A percentile compares a stretch with the other conserved stretches of the same genome.
These are phyloP conservation scores for Aphyosemion australe DNA, from an alignment of 2,113 vertebrate genomes.

Conservation along the genomic window DNA sequence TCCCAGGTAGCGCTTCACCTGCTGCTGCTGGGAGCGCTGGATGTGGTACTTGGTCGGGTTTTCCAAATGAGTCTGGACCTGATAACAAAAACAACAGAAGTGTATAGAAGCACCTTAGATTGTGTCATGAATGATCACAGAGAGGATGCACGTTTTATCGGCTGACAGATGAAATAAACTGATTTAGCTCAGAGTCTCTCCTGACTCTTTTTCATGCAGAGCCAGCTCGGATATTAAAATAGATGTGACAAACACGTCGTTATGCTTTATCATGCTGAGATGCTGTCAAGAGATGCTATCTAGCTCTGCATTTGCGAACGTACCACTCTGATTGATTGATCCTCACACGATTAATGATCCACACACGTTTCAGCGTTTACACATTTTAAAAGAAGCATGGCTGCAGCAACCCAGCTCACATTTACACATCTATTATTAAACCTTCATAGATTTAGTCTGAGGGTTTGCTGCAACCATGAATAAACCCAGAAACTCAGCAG, in stretches of 20 bases:
- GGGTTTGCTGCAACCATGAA: neutral
- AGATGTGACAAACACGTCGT: slow-evolving; percentile 24
- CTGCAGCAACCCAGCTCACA: slow-evolving; percentile 11
- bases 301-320: neutral
- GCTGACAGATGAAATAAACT: slow-evolving; percentile 12
- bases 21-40: slow-evolving; percentile 96
- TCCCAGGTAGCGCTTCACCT: slow-evolving; percentile 97
- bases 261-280: slow-evolving; percentile 22
- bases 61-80: slow-evolving; percentile 99
- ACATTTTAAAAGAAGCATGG: slow-evolving; percentile 20
- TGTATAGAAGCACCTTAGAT: too few species aligned
- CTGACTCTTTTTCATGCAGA: slow-evolving; percentile 1
- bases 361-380: slow-evolving; percentile 34
- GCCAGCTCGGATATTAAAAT: slow-evolving; percentile 36
- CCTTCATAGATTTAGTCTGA: neutral
- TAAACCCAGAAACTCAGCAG: neutral
- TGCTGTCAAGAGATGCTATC: slow-evolving; percentile 21
- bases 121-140: too few species aligned
- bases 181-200: slow-evolving; percentile 16
- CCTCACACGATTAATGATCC: slow-evolving; percentile 30
- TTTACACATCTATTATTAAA: slow-evolving; percentile 32
- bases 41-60: slow-evolving; percentile 99
- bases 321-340: slow-evolving; percentile 34
- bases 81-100: slow-evolving; percentile 1
- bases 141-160: too few species aligned